Percentiles rank a stretch among this genome's conserved stretches.
phyloP scores from a whole-genome alignment of 2,888 invertebrate genomes.

The Troilus luridus region DNA sequence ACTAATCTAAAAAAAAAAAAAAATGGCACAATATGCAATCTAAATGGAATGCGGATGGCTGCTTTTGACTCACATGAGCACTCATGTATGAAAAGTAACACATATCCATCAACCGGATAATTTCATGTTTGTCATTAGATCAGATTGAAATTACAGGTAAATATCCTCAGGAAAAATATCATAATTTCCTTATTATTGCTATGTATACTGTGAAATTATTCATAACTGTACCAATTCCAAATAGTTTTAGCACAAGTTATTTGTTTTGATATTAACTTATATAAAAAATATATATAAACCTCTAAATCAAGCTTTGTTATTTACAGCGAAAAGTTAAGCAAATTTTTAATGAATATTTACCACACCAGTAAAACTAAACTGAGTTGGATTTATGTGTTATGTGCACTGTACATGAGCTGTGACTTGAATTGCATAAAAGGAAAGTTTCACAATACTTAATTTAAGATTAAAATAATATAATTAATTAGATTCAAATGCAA shows the following conservation, averaged over 20 bases:
- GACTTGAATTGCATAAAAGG: slow-evolving; percentile 10
- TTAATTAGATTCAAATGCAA: slow-evolving; percentile 40
- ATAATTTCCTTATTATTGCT: not conserved
- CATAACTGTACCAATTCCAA: not conserved
- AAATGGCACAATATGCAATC: slow-evolving; percentile 39
- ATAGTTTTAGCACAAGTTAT: not conserved
- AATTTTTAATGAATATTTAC: slow-evolving; percentile 12
- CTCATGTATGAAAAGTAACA: slow-evolving; percentile 55
- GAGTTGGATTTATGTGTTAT: slow-evolving; percentile 51
- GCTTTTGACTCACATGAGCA: slow-evolving; percentile 50
- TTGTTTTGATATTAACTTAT: not conserved
- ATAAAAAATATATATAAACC: not conserved
- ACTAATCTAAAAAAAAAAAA: not conserved
- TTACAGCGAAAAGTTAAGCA: slow-evolving; percentile 53
- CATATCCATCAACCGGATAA: slow-evolving; percentile 42
- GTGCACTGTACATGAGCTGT: slow-evolving; percentile 58
- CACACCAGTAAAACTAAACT: slow-evolving; percentile 50
- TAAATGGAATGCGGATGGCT: slow-evolving; percentile 41
- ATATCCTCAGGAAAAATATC: not conserved
- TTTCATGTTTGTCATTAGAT: slow-evolving; percentile 8
- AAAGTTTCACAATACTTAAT: slow-evolving; percentile 56
- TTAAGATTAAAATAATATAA: not conserved
- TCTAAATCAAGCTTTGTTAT: slow-evolving; percentile 51
- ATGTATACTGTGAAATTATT: not conserved
- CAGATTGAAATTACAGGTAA: slow-evolving; percentile 1